Percentiles rank a stretch among this genome's conserved stretches.
These are phyloP conservation scores for Drymodes brunneopygia DNA, from an alignment of 2,113 vertebrate species.

Conservation along the genomic window DNA sequence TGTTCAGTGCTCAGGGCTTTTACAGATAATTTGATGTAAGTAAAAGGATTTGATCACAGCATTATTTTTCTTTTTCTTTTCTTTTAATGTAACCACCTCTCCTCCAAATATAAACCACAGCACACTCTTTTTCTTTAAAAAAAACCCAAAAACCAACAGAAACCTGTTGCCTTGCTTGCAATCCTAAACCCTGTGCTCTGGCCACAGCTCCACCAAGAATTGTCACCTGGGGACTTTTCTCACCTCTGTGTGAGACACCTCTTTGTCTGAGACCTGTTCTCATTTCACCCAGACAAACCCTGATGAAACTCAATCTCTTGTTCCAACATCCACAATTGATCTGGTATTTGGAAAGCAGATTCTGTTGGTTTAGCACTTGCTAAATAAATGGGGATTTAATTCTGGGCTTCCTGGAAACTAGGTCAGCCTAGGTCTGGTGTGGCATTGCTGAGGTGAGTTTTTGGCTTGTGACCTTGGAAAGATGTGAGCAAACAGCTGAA, in stretches of 20 bases:
- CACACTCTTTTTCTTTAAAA: neutral
- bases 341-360: neutral
- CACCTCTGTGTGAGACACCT: neutral
- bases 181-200: neutral
- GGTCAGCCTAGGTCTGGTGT: neutral
- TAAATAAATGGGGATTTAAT: neutral
- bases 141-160: neutral
- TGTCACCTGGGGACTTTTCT: neutral
- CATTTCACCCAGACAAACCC: neutral
- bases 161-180: neutral
- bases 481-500: neutral
- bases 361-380: neutral
- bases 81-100: neutral
- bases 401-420: neutral
- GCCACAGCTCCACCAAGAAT: neutral
- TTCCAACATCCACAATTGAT: neutral
- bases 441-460: neutral
- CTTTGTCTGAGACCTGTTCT: neutral
- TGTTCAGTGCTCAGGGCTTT: neutral
- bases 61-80: neutral
- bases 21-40: neutral
- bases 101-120: neutral
- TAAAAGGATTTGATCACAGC: neutral
- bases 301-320: neutral
- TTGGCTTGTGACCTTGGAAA: neutral